phyloP scores from a whole-genome alignment of 2,888 invertebrate species.

The Eupithecia exiguata region DNA sequence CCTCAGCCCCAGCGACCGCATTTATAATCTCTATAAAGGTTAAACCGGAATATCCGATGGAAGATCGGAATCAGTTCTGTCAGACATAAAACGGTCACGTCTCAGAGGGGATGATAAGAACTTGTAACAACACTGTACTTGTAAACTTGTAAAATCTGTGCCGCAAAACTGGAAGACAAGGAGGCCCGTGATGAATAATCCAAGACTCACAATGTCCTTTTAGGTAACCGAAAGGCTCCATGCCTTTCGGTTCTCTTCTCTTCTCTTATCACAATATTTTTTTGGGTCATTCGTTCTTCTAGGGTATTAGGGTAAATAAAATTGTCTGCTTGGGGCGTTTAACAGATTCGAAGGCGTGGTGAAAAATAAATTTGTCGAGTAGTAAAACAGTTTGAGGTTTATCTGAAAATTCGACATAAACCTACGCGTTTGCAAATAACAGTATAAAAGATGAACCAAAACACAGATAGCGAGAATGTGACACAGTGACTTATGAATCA shows the following conservation, averaged over 20 bases:
- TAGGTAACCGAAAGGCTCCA: not conserved
- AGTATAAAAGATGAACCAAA: slow-evolving; percentile 29
- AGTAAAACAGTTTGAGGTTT: slow-evolving; percentile 5
- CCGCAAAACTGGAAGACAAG: slow-evolving; percentile 10
- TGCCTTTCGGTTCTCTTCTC: too few species aligned
- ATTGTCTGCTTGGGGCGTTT: not conserved
- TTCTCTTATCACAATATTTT: slow-evolving; percentile 8
- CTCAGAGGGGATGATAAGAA: slow-evolving; percentile 48
- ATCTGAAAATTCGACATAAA: not conserved
- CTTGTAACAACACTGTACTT: slow-evolving; percentile 8
- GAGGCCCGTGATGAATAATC: slow-evolving; percentile 14
- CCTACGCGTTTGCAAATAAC: slow-evolving; percentile 17
- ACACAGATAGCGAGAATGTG: slow-evolving; percentile 40
- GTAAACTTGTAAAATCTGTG: not conserved
- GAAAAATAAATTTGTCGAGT: not conserved
- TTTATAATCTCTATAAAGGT: slow-evolving; percentile 82
- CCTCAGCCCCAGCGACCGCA: slow-evolving; percentile 76
- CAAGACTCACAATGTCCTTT: not conserved
- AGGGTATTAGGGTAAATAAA: not conserved
- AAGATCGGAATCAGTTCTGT: slow-evolving; percentile 71
- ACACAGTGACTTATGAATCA: slow-evolving; percentile 45
- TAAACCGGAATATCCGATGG: slow-evolving; percentile 77
- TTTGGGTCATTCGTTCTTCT: slow-evolving; percentile 14
- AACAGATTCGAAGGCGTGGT: not conserved
- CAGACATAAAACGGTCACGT: slow-evolving; percentile 57